A percentile compares a stretch with the other conserved stretches of the same genome.
Conservation (phyloP, 2,113 vertebrate species). For the Halichoeres trimaculatus region DNA sequence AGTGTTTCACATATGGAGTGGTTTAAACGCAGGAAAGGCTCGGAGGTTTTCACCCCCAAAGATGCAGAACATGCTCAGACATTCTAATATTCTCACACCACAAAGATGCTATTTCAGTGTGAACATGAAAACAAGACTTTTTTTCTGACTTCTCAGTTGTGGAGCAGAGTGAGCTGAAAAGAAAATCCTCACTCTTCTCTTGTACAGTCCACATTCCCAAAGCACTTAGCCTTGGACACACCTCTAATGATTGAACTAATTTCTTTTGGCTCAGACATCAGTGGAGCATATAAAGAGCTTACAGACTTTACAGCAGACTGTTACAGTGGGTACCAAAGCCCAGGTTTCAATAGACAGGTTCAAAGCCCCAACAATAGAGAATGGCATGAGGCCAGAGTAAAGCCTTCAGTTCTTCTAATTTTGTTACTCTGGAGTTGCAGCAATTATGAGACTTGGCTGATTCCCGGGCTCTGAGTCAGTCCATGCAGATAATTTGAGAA, state of each 20-base stretch:
- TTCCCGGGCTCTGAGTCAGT: constrained; percentile 17
- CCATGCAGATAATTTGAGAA: neutral
- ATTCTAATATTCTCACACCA: constrained; percentile 29
- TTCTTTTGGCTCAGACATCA: constrained; percentile 31
- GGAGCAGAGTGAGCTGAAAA: constrained; percentile 9
- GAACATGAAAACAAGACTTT: constrained; percentile 40
- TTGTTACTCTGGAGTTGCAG: constrained; percentile 4
- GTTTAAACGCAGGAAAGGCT: constrained; percentile 34
- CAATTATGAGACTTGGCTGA: constrained; percentile 29
- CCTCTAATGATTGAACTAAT: constrained; percentile 8
- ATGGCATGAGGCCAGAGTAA: constrained; percentile 25
- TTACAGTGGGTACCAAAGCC: constrained; percentile 23
- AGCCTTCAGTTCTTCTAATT: constrained; percentile 21
- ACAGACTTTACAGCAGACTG: constrained; percentile 16
- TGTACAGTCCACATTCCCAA: constrained; percentile 11
- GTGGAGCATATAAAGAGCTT: constrained; percentile 28
- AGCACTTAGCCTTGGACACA: constrained; percentile 3
- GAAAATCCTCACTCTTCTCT: neutral
- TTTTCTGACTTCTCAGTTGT: constrained; percentile 15
- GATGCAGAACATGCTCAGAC: constrained; percentile 22
- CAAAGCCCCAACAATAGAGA: constrained; percentile 28
- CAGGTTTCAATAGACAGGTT: constrained; percentile 16
- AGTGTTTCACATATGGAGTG: constrained; percentile 42
- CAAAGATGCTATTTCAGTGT: constrained; percentile 3
- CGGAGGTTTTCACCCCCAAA: constrained; percentile 26